Percentiles rank a stretch among this genome's conserved stretches.
Evolutionary conservation across 2,888 invertebrate species (phyloP).

Genomic region (Drosophila putrida): DNA sequence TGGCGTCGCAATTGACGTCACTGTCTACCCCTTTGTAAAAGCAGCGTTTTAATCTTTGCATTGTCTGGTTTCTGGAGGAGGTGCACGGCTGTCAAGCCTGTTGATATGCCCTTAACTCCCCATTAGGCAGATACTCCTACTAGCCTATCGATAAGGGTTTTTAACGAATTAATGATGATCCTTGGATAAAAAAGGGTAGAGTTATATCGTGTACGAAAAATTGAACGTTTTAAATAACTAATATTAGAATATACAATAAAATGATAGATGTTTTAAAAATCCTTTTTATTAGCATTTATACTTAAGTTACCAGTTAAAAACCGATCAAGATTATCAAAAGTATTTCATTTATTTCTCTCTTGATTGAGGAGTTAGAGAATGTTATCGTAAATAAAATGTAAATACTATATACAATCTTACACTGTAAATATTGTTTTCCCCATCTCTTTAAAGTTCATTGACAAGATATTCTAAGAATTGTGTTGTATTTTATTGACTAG

Average conservation of each 20-base stretch:
- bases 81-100: conserved; percentile 54
- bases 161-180: not conserved
- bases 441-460: not conserved
- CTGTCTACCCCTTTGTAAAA: conserved; percentile 33
- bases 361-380: too few species aligned
- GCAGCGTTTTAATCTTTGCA: conserved; percentile 52
- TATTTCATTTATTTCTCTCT: too few species aligned
- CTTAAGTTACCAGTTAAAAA: too few species aligned
- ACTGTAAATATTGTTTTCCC: too few species aligned
- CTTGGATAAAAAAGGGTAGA: not conserved
- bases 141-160: conserved; percentile 4
- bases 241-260: too few species aligned
- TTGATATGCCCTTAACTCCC: conserved; percentile 14
- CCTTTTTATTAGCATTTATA: too few species aligned
- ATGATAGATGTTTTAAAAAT: too few species aligned
- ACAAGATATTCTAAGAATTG: conserved; percentile 17
- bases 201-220: too few species aligned
- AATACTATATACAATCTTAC: too few species aligned
- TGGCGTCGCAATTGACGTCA: conserved; percentile 12
- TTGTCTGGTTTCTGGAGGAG: conserved; percentile 44
- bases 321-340: too few species aligned
- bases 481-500: not conserved
- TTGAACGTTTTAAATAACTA: too few species aligned
- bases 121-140: conserved; percentile 27
- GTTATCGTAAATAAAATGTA: too few species aligned